A percentile compares a stretch with the other conserved stretches of the same genome.
These are phyloP conservation scores for Stenotaenia linearis DNA, from an alignment of 2,888 invertebrate genomes.

Conservation along the genomic window DNA sequence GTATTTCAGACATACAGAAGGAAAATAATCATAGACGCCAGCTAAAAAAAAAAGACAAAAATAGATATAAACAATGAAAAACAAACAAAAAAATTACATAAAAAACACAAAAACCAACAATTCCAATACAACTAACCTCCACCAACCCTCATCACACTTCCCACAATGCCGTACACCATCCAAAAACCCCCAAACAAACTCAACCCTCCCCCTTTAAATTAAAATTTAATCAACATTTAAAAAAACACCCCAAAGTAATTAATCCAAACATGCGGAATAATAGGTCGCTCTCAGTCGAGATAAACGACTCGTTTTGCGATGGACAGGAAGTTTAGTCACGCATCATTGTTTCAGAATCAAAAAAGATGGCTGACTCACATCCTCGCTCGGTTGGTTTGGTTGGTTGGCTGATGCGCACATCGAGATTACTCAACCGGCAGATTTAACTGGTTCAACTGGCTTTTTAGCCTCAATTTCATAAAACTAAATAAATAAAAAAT, in stretches of 20 bases:
- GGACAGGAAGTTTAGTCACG: conserved; percentile 23
- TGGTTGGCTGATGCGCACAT: background rate
- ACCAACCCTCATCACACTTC: too few relatives aligned
- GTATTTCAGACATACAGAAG: too few relatives aligned
- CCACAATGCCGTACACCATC: too few relatives aligned
- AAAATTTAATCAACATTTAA: too few relatives aligned
- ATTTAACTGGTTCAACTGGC: conserved; percentile 2
- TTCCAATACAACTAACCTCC: too few relatives aligned
- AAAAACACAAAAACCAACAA: too few relatives aligned
- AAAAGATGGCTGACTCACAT: background rate
- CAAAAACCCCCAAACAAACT: too few relatives aligned
- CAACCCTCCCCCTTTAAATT: too few relatives aligned
- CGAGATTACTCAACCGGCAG: conserved; percentile 13
- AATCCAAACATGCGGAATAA: background rate
- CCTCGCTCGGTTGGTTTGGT: background rate
- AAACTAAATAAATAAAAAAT: background rate
- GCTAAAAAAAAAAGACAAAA: too few relatives aligned
- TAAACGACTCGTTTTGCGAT: background rate
- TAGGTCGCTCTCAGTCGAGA: background rate
- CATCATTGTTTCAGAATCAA: background rate
- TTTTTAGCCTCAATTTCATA: background rate
- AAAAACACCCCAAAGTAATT: background rate
- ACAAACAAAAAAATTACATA: too few relatives aligned
- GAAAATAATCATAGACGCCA: too few relatives aligned
- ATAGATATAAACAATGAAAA: too few relatives aligned